phyloP scores from a whole-genome alignment of 2,113 vertebrate genomes.

The Hippocampus mohnikei region DNA sequence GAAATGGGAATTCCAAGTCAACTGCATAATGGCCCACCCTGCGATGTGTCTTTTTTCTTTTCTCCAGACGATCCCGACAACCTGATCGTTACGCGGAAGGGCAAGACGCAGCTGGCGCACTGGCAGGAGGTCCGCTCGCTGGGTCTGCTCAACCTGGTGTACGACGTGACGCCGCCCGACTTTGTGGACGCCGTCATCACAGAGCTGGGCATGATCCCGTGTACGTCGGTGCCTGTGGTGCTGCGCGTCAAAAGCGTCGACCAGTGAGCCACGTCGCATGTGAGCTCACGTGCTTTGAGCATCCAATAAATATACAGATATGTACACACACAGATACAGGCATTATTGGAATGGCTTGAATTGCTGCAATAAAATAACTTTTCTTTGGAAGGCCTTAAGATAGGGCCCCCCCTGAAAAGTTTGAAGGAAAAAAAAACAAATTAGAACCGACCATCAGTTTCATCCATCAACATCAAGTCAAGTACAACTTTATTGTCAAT shows the following conservation, averaged over 20 bases:
- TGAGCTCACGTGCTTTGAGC: constrained; percentile 54
- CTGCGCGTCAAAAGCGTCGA: constrained; percentile 94
- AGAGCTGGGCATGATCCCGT: constrained; percentile 97
- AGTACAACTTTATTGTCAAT: no score
- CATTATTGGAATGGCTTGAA: background rate
- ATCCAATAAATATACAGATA: constrained; percentile 72
- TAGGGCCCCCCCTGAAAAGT: no score
- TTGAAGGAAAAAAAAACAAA: no score
- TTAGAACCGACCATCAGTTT: no score
- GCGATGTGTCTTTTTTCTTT: background rate
- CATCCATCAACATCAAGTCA: no score
- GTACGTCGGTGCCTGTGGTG: constrained; percentile 95
- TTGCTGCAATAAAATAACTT: background rate
- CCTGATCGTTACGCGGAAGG: constrained; percentile 81
- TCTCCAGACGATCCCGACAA: constrained; percentile 90
- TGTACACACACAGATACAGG: constrained; percentile 40
- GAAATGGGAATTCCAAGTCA: no score
- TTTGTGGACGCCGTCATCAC: constrained; percentile 98
- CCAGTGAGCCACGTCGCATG: constrained; percentile 66
- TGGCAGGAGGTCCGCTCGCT: constrained; percentile 82
- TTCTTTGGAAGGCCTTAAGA: background rate
- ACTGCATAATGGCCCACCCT: background rate
- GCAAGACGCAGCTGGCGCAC: constrained; percentile 77
- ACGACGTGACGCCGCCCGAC: constrained; percentile 92
- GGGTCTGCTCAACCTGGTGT: constrained; percentile 91